Percentiles rank a stretch among this genome's conserved stretches.
Conservation (phyloP, 2,113 vertebrate genomes). For the Passer domesticus region DNA sequence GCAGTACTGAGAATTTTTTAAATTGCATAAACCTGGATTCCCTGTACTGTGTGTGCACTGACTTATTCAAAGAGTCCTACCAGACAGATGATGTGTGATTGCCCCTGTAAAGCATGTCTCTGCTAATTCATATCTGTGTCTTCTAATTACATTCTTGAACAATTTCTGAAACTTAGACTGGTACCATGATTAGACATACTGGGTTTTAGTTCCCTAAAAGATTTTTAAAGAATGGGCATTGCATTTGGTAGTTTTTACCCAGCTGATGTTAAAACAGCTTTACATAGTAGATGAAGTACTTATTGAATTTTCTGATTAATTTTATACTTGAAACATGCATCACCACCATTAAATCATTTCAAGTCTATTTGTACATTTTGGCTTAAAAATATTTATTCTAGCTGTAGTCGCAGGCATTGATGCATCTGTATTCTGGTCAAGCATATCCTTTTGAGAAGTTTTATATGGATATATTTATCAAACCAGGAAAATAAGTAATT, state of each 20-base stretch:
- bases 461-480: background rate
- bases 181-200: background rate
- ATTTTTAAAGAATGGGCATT: background rate
- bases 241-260: background rate
- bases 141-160: background rate
- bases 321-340: background rate
- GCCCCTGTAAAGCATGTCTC: background rate
- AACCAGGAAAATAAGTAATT: background rate
- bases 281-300: background rate
- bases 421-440: background rate
- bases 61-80: background rate
- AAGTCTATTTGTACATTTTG: background rate
- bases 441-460: background rate
- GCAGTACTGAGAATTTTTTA: background rate
- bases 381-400: background rate
- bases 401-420: background rate
- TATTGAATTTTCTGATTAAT: background rate
- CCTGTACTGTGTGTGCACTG: background rate
- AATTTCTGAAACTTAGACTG: background rate
- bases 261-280: background rate
- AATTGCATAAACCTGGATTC: background rate
- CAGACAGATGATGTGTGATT: background rate
- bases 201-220: background rate
- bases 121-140: background rate
- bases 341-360: background rate